These are phyloP conservation scores for Procambarus virginalis DNA, from an alignment of 1,140 invertebrate species.

Conservation along the genomic window DNA sequence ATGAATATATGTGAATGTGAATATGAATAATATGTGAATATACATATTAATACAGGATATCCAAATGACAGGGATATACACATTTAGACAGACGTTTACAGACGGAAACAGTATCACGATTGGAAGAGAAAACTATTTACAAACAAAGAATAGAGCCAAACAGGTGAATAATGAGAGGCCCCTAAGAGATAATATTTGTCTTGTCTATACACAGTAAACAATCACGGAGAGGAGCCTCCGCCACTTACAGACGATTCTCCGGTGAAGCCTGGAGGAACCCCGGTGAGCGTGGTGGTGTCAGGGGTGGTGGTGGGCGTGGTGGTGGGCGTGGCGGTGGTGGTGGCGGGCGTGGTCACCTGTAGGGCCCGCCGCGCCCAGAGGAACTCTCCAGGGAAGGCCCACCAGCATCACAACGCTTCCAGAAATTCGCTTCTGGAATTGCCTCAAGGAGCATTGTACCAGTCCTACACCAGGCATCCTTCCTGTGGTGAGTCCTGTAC, in stretches of 20 bases:
- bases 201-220: slow-evolving; percentile 9
- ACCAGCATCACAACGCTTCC: slow-evolving; percentile 20
- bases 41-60: no score
- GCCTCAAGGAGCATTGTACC: slow-evolving; percentile 36
- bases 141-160: no score
- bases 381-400: slow-evolving; percentile 34
- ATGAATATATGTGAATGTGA: no score
- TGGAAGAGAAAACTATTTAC: no score
- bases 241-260: not conserved
- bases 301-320: slow-evolving; percentile 52
- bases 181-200: no score
- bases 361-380: slow-evolving; percentile 20
- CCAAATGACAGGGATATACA: no score
- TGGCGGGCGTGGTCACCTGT: slow-evolving; percentile 55
- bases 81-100: no score
- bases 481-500: slow-evolving; percentile 32
- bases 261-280: not conserved
- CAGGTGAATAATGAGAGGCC: no score
- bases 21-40: no score
- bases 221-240: not conserved
- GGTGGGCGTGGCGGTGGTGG: slow-evolving; percentile 51
- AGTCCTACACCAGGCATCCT: slow-evolving; percentile 18
- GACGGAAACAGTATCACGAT: no score
- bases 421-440: slow-evolving; percentile 30
- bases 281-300: slow-evolving; percentile 38